Base-by-base conservation (phyloP, 1,140 invertebrate genomes). In the Chironomus striatipennis region DNA sequence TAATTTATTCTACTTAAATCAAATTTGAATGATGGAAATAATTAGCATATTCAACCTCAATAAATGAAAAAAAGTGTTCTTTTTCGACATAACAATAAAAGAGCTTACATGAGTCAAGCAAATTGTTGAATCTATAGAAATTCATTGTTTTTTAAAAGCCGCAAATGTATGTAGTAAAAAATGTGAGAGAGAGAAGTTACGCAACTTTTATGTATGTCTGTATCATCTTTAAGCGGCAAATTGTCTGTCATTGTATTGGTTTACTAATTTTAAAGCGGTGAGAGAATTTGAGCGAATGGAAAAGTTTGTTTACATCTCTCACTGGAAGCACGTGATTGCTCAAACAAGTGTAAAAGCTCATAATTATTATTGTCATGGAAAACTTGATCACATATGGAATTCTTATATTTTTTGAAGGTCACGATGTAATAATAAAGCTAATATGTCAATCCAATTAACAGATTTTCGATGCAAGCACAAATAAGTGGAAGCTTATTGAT, bases 401-500 rank as follows among this genome's bases (percentile, higher is more conserved):
- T n/a, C n/a, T n/a, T n/a, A n/a, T n/a, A n/a, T n/a, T 34, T 34
- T 34, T 34, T 34, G 24, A 34, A 1, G 43, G 15, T 15, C 43
- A 10, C 43, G 2, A 47, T 47, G 9, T 47, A 9, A 8, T 47
- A 43, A n/a, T 34, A 2, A 34, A 34, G 5, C 24, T 34, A 34
- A 34, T 34, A 34, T 34, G 24, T 34, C 24, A 34, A 34, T 34
- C 5, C 73, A 42, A 42, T 7, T 57, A 73, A 34, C 47, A 82
- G 81, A 82, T 82, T 74, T 82, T 80, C 73, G 81, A 82, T 80
- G 81, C 81, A 8, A 81, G 80, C 77, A 81, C 82, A 75, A 82
- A 82, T 75, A 80, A 81, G 65, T 82, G 81, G 81, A 80, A 81
- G 24, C 80, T 82, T 15, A 74, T 82, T 43, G 80, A 82, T 74